Percentiles rank a stretch among this genome's conserved stretches.
These are phyloP conservation scores for Darevskia nairensis DNA, from an alignment of 2,797 vertebrate species.

Conservation along the genomic window DNA sequence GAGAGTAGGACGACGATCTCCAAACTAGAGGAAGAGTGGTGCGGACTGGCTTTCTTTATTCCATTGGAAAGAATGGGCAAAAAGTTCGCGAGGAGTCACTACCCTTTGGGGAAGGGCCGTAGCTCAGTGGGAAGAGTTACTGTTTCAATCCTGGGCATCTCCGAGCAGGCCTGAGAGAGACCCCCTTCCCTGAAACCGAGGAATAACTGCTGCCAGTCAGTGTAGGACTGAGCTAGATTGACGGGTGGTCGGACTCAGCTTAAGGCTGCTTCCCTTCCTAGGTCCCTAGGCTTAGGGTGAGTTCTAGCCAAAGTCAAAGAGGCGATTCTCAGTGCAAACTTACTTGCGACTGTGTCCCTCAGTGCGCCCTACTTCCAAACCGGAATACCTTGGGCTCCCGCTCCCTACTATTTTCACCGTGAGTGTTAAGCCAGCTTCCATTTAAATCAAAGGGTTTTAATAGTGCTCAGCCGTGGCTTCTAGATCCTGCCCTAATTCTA, in stretches of 20 bases:
- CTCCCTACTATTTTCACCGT: neutral
- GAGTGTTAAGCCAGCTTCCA: neutral
- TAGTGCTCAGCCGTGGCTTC: neutral
- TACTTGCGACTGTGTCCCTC: neutral
- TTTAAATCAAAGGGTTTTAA: neutral
- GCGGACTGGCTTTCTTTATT: neutral
- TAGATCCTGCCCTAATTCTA: neutral
- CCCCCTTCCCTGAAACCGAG: too few relatives aligned
- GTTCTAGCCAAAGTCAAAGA: neutral
- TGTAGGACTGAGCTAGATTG: too few relatives aligned
- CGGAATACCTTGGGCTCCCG: neutral
- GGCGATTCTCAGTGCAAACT: neutral
- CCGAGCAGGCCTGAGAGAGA: too few relatives aligned
- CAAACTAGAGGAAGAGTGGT: neutral
- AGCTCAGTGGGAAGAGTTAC: too few relatives aligned
- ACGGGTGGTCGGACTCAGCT: too few relatives aligned
- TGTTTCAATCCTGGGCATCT: too few relatives aligned
- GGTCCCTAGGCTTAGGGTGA: neutral
- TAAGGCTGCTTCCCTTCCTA: too few relatives aligned
- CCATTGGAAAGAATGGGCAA: neutral
- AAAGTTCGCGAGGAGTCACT: too few relatives aligned
- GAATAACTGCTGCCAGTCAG: too few relatives aligned
- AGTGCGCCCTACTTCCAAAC: neutral
- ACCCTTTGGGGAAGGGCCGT: too few relatives aligned
- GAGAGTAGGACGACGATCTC: too few relatives aligned